Evolutionary conservation across 1,140 invertebrate genomes (phyloP), one percentile per base, ranked within the genome.

Genomic region (Neodiprion pinetum): DNA sequence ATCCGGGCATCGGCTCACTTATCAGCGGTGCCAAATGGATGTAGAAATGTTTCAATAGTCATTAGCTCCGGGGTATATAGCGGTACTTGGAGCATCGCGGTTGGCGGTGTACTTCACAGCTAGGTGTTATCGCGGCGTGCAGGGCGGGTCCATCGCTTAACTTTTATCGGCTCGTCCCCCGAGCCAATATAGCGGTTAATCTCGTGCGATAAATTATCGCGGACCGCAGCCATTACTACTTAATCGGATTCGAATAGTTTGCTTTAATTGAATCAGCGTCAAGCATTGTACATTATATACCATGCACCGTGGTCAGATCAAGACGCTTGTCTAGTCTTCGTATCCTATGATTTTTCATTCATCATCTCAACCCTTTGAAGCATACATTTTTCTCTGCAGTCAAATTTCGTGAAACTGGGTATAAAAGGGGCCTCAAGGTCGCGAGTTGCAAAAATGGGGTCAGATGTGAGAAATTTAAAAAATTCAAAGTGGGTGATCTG

Each of bases 11-110:
- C 53, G 53, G 8, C 53, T 61, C 53, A 61, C 53, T 61, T 61
- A 61, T 61, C 53, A 61, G 53, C 53, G 11, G n/a, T 61, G 11
- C 53, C 53, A 61, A 61, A 61, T 61, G 53, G 53, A 61, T 61
- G 53, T 61, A 61, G 53, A 61, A 61, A 61, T 61, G 53, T 61
- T 61, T 61, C 53, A 61, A 61, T 61, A 61, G 53, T 61, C 53
- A 61, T 61, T 61, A 61, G 53, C 53, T 17, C 5, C 0, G 7
- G n/a, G 11, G 53, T 61, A 61, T 61, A 61, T 12, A 14, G 53
- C 11, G 11, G n/a, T 1, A 61, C n/a, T 14, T 61, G n/a, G 4
- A 17, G 3, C 11, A 17, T 61, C 11, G 53, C 53, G 53, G n/a
- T 12, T 61, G n/a, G 53, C 8, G 53, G 4, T 61, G 53, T 61